Evolutionary conservation across 2,113 vertebrate genomes (phyloP).

Genomic region (Nothobranchius furzeri): DNA sequence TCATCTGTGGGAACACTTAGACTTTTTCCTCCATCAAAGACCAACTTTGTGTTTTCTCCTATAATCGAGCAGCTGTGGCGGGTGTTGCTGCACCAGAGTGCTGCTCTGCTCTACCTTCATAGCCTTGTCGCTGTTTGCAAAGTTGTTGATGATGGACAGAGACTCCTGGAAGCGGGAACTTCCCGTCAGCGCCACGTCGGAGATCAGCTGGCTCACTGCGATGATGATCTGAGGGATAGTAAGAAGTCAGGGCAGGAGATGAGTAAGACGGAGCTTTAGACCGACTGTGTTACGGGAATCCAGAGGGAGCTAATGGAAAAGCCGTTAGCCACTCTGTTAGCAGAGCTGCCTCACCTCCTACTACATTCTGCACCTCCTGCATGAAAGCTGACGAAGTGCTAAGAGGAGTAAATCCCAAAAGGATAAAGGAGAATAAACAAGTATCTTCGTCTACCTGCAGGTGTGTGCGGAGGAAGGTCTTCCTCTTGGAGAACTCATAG

Average conservation of each 20-base stretch:
- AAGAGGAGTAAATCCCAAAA: background rate
- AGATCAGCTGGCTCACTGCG: conserved; percentile 95
- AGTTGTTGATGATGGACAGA: conserved; percentile 98
- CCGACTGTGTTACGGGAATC: too few species aligned
- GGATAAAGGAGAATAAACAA: background rate
- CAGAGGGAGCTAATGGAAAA: background rate
- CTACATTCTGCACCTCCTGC: background rate
- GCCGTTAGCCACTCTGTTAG: background rate
- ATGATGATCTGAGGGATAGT: conserved; percentile 89
- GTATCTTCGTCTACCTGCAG: conserved; percentile 83
- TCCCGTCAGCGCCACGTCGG: conserved; percentile 92
- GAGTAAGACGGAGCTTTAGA: background rate
- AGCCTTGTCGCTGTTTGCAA: conserved; percentile 95
- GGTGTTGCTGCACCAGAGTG: background rate
- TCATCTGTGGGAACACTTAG: background rate
- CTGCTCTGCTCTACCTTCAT: conserved; percentile 86
- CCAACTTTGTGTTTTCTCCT: too few species aligned
- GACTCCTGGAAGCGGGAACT: conserved; percentile 97
- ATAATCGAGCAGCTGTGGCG: too few species aligned
- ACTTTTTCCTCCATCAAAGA: too few species aligned
- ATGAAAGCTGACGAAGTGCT: background rate
- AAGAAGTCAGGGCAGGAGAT: fast-evolving
- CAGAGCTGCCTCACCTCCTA: background rate
- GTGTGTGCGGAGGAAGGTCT: conserved; percentile 92
- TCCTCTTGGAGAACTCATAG: conserved; percentile 96